Conservation (phyloP, 2,888 invertebrate species). For the Deilephila porcellus region DNA sequence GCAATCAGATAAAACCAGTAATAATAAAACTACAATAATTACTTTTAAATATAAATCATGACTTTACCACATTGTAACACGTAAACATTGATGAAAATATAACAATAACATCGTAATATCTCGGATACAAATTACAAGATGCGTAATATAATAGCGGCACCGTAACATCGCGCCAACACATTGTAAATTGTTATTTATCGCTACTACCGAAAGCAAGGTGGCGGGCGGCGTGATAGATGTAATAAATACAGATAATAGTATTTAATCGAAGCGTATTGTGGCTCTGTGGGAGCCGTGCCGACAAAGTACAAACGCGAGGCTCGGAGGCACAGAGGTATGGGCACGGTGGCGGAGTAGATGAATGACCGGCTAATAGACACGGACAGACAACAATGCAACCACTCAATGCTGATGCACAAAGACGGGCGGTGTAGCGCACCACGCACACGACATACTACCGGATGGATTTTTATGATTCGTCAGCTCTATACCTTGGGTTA, state of each 20-base stretch:
- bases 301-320: slow-evolving; percentile 41
- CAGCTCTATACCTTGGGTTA: background rate
- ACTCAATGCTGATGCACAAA: slow-evolving; percentile 43
- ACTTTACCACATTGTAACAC: background rate
- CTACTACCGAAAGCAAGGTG: slow-evolving; percentile 47
- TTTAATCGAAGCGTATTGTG: slow-evolving; percentile 68
- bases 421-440: slow-evolving; percentile 45
- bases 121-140: slow-evolving; percentile 20
- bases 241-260: slow-evolving; percentile 73
- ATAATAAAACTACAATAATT: background rate
- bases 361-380: slow-evolving; percentile 66
- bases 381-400: slow-evolving; percentile 31
- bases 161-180: slow-evolving; percentile 34
- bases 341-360: slow-evolving; percentile 44
- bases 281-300: slow-evolving; percentile 53
- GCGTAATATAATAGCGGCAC: slow-evolving; percentile 15
- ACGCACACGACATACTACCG: background rate
- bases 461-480: background rate
- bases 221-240: slow-evolving; percentile 59
- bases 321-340: background rate
- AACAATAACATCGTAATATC: background rate
- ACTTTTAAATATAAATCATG: background rate
- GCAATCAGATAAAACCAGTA: too few species aligned
- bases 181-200: slow-evolving; percentile 45
- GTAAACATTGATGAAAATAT: slow-evolving; percentile 18